Conservation (phyloP, 2,113 vertebrate species). For the pig (Sus scrofa) region DNA sequence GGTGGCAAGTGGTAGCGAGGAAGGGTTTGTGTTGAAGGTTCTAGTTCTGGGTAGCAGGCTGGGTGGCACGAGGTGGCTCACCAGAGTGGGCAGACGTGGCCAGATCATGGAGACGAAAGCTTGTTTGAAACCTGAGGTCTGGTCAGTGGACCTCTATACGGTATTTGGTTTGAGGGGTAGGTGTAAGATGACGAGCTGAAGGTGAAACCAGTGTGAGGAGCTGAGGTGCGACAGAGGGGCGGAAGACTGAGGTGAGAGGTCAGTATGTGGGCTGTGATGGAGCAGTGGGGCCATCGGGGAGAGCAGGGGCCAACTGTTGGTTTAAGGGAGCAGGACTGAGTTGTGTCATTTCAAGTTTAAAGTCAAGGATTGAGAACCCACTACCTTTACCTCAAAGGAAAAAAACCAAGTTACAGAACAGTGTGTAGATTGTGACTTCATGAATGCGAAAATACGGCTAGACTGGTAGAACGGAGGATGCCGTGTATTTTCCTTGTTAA, state of each 20-base stretch:
- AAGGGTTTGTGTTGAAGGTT: background rate
- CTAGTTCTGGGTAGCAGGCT: background rate
- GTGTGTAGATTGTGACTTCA: background rate
- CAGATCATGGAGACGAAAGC: background rate
- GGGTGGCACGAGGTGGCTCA: no score
- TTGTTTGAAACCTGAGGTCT: background rate
- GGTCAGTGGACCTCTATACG: background rate
- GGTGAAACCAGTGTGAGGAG: background rate
- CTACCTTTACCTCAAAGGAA: background rate
- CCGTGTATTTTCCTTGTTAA: background rate
- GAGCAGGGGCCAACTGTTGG: background rate
- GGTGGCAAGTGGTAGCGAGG: background rate
- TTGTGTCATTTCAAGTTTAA: background rate
- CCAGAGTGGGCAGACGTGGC: background rate
- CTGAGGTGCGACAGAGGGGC: background rate
- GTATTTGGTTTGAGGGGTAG: background rate
- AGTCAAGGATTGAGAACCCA: background rate
- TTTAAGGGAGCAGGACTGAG: background rate
- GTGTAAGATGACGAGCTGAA: background rate
- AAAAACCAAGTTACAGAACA: background rate
- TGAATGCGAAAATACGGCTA: background rate
- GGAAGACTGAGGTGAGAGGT: background rate
- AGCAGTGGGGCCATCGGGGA: background rate
- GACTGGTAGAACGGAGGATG: no score
- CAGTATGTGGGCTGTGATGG: background rate